These are phyloP conservation scores for Zoroaster sp. DNA, from an alignment of 53 echinoderm and acorn worm genomes.

Conservation along the genomic window DNA sequence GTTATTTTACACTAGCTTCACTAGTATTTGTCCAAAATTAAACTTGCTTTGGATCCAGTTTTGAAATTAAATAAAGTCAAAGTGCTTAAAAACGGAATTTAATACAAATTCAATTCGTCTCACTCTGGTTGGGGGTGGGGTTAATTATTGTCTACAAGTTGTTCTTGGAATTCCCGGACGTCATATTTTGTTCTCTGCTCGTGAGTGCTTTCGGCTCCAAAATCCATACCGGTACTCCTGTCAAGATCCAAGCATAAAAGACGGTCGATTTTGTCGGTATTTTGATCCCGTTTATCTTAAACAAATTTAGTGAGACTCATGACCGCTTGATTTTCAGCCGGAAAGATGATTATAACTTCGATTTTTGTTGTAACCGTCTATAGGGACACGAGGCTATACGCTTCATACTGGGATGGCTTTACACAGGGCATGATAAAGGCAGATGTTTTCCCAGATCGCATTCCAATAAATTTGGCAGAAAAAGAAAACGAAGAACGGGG, in stretches of 20 bases:
- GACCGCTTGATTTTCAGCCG: constrained; percentile 30
- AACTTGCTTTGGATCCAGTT: too few species aligned
- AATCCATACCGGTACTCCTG: background rate
- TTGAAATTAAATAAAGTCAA: too few species aligned
- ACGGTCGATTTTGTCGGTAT: constrained; percentile 11
- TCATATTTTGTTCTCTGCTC: background rate
- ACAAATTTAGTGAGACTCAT: constrained; percentile 11
- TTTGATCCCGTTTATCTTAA: background rate
- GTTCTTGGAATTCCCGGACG: background rate
- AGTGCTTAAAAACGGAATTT: background rate
- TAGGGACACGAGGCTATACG: background rate
- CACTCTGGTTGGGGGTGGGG: background rate
- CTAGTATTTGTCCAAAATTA: too few species aligned
- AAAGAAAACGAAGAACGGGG: background rate
- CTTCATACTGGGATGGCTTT: background rate
- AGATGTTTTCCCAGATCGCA: constrained; percentile 11
- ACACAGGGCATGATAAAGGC: background rate
- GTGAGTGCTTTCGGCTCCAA: background rate
- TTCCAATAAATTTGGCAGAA: constrained; percentile 18
- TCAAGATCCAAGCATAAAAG: constrained; percentile 4
- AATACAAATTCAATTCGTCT: background rate
- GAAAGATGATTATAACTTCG: constrained; percentile 48
- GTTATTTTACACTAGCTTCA: too few species aligned
- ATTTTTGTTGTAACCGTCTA: constrained; percentile 33
- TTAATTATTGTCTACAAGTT: background rate